Percentiles rank a stretch among this genome's conserved stretches.
Conservation (phyloP, 2,888 invertebrate species). For the Helleia helle region DNA sequence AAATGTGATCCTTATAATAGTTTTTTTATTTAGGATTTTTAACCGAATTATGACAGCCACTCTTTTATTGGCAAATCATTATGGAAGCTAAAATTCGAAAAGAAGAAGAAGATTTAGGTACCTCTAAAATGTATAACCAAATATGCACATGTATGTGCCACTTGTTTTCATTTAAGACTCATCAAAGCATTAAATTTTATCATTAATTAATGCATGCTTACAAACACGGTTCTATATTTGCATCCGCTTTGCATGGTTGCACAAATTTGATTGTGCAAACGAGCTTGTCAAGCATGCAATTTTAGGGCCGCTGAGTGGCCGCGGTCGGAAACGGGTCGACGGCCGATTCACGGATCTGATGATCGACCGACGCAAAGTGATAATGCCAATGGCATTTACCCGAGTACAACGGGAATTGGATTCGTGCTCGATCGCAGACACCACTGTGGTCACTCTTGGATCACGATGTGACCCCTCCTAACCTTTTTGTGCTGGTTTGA, state of each 20-base stretch:
- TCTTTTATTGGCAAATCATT: too few relatives aligned
- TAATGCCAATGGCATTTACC: constrained; percentile 43
- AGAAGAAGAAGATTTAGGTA: too few relatives aligned
- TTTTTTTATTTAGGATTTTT: too few relatives aligned
- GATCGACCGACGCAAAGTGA: constrained; percentile 39
- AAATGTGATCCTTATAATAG: too few relatives aligned
- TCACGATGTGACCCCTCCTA: constrained; percentile 32
- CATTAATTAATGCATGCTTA: too few relatives aligned
- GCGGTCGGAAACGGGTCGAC: constrained; percentile 39
- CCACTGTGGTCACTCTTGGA: constrained; percentile 40
- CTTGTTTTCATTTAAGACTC: too few relatives aligned
- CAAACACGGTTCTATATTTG: neutral
- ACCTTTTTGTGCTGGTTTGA: too few relatives aligned
- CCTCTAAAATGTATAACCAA: too few relatives aligned
- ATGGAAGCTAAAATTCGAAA: too few relatives aligned
- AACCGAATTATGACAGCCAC: too few relatives aligned
- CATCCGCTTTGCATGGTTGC: neutral
- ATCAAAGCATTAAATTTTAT: too few relatives aligned
- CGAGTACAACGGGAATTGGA: constrained; percentile 31
- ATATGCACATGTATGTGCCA: too few relatives aligned
- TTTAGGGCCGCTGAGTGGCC: constrained; percentile 15
- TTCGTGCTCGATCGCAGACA: constrained; percentile 37
- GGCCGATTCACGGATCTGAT: constrained; percentile 47
- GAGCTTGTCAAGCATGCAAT: neutral
- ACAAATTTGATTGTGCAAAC: neutral